phyloP scores from a whole-genome alignment of 2,797 vertebrate genomes.

The Tragelaphus eurycerus region DNA sequence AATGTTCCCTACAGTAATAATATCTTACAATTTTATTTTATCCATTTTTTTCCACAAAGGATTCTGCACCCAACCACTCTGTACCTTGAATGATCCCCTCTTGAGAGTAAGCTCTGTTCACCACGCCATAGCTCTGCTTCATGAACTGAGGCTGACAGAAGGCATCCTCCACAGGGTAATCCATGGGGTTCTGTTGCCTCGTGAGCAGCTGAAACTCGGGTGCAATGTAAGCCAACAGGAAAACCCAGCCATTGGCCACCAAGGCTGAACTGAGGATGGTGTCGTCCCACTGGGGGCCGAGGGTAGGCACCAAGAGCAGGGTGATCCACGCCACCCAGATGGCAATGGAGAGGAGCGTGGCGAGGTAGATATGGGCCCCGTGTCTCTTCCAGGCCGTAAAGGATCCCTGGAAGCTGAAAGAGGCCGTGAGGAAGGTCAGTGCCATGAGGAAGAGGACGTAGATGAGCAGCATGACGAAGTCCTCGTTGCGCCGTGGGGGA shows the following conservation, averaged over 20 bases:
- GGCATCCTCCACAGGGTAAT: slow-evolving; percentile 81
- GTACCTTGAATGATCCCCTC: slow-evolving; percentile 82
- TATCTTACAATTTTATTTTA: not conserved
- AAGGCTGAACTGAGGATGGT: slow-evolving; percentile 88
- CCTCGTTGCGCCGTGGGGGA: slow-evolving; percentile 67
- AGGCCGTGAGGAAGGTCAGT: slow-evolving; percentile 81
- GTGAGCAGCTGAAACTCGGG: slow-evolving; percentile 89
- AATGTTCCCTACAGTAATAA: not conserved
- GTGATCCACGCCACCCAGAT: slow-evolving; percentile 93
- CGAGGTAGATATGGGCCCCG: slow-evolving; percentile 84
- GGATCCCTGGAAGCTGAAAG: slow-evolving; percentile 84
- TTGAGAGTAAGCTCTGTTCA: slow-evolving; percentile 89
- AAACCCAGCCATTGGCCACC: slow-evolving; percentile 91
- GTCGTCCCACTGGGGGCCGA: slow-evolving; percentile 87
- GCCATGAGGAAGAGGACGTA: slow-evolving; percentile 90
- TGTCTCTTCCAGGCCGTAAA: slow-evolving; percentile 86
- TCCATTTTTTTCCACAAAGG: not conserved
- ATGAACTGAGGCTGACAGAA: slow-evolving; percentile 81
- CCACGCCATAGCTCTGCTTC: slow-evolving; percentile 83
- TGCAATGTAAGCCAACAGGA: slow-evolving; percentile 88
- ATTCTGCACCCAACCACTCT: not conserved
- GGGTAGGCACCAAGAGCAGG: slow-evolving; percentile 85
- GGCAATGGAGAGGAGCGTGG: slow-evolving; percentile 85
- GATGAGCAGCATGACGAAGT: slow-evolving; percentile 92
- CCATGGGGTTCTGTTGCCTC: slow-evolving; percentile 76